phyloP scores from a whole-genome alignment of 1,140 invertebrate species.

The Zaprionus lachaisei region DNA sequence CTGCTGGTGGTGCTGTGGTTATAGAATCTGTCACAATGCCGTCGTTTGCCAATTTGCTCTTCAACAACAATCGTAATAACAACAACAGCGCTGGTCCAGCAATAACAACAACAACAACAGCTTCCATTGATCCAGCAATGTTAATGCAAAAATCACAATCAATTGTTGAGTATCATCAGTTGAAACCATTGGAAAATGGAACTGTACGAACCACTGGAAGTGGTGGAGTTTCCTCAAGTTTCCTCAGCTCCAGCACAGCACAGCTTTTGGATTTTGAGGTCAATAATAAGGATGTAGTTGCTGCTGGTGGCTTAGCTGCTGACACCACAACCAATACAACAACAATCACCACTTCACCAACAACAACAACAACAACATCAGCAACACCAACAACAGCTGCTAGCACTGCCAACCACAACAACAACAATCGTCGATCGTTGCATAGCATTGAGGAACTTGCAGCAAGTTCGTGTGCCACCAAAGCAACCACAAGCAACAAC shows the following conservation, averaged over 20 bases:
- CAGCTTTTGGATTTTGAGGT: slow-evolving; percentile 67
- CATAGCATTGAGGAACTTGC: slow-evolving; percentile 77
- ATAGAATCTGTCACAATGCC: slow-evolving; percentile 71
- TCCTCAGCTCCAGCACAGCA: slow-evolving; percentile 57
- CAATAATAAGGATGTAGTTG: slow-evolving; percentile 45
- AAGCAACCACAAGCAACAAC: slow-evolving; percentile 39
- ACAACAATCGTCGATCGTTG: slow-evolving; percentile 53
- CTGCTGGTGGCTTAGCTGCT: slow-evolving; percentile 25
- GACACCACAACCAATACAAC: slow-evolving; percentile 48
- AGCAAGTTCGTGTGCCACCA: slow-evolving; percentile 67
- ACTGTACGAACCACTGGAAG: neutral
- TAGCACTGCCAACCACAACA: slow-evolving; percentile 43
- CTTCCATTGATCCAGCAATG: slow-evolving; percentile 16
- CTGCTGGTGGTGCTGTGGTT: slow-evolving; percentile 37
- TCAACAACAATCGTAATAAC: slow-evolving; percentile 42
- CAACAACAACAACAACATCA: slow-evolving; percentile 30
- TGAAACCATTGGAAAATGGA: slow-evolving; percentile 58
- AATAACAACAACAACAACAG: slow-evolving; percentile 27
- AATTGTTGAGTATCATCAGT: slow-evolving; percentile 62
- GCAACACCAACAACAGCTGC: slow-evolving; percentile 37
- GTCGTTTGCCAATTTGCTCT: slow-evolving; percentile 72
- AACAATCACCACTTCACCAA: slow-evolving; percentile 18
- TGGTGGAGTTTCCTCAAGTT: slow-evolving; percentile 43
- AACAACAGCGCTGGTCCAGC: slow-evolving; percentile 41
- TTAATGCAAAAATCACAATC: slow-evolving; percentile 27